Evolutionary conservation across 1,140 invertebrate genomes (phyloP), one percentile per base, ranked within the genome.

Genomic region (Bombus confusus): DNA sequence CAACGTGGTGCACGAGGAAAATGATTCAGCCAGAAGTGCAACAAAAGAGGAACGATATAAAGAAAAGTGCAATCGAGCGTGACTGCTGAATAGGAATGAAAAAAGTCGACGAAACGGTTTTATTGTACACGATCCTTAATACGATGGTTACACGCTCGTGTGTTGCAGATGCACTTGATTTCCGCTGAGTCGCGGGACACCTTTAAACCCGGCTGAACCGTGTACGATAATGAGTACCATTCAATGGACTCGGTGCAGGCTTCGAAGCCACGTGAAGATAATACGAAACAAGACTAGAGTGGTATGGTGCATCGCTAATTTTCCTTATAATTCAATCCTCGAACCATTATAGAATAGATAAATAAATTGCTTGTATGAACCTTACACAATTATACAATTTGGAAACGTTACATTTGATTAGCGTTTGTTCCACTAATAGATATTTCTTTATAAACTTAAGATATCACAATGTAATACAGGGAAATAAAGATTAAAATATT

Each of bases 101-200:
- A 72, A 69, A 41, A 41, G 81, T 47, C 76, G 76, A 79, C 76
- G 76, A 62, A 47, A 84, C 74, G 66, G 18, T 69, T 71, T 72
- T 41, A 77, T 79, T 84, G 74, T 79, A 3, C 52, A n/a, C 39
- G 62, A 83, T 68, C 28, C 41, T 66, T 76, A 83, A 83, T 59
- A 69, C 73, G 52, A 41, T 31, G 12, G 41, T 8, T 57, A 41
- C 25, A 34, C 59, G 59, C 28, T 68, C 43, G 47, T 59, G n/a
- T 25, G 68, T 80, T 74, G 25, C 13, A 57, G 59, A 82, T 64
- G 43, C 47, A 41, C 79, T 86, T 15, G 59, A 86, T 82, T 76
- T 82, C n/a, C 72, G 84, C 84, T 86, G 84, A 86, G 28, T 86
- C 79, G 72, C 41, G 34, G 34, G 22, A 82, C 68, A 71, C 76